These are phyloP conservation scores for Eptatretus burgeri DNA, from an alignment of 2,113 vertebrate species.

Conservation along the genomic window DNA sequence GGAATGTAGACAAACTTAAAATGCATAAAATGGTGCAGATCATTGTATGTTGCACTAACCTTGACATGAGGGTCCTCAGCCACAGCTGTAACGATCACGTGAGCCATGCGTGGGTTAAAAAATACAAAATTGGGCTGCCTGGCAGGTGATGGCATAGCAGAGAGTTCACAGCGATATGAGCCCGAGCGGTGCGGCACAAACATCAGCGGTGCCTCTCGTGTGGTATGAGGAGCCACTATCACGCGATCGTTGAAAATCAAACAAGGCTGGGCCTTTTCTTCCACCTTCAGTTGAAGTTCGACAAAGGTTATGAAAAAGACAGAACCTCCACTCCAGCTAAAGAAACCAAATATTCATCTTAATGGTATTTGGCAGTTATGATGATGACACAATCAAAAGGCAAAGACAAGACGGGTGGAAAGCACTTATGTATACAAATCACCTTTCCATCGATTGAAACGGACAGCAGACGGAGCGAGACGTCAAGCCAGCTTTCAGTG, in stretches of 20 bases:
- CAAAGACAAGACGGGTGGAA: no score
- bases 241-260: constrained; percentile 71
- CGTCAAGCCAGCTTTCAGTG: constrained; percentile 59
- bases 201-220: constrained; percentile 56
- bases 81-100: constrained; percentile 40
- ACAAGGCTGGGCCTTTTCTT: constrained; percentile 37
- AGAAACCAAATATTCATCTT: constrained; percentile 9
- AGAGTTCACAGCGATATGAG: constrained; percentile 48
- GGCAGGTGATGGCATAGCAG: constrained; percentile 53
- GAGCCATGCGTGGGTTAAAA: constrained; percentile 37
- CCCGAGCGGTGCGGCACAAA: constrained; percentile 42
- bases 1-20: neutral
- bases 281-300: constrained; percentile 20
- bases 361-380: neutral
- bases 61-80: constrained; percentile 50
- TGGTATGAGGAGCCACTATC: constrained; percentile 42
- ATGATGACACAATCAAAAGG: neutral
- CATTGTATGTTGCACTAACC: constrained; percentile 18
- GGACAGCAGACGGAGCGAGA: constrained; percentile 30
- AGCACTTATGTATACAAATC: constrained; percentile 15
- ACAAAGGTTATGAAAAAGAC: no score
- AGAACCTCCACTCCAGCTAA: neutral
- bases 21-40: no score
- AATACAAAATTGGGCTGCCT: constrained; percentile 28
- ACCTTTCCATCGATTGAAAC: constrained; percentile 45